Evolutionary conservation across 1,140 invertebrate genomes (phyloP).

Genomic region (Anthonomus grandis): DNA sequence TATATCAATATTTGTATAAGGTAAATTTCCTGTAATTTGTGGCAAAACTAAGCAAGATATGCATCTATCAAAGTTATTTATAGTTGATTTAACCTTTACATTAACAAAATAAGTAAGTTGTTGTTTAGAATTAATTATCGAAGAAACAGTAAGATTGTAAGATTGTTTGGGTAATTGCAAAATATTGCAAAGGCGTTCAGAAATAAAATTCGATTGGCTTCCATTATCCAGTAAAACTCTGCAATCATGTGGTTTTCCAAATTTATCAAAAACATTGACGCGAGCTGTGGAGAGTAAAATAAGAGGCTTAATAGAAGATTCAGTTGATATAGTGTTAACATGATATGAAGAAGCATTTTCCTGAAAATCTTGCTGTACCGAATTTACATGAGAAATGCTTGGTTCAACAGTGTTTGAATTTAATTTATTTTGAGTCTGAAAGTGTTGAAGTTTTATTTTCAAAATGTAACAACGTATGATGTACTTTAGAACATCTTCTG

Average conservation of each 20-base stretch:
- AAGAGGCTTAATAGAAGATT: not conserved
- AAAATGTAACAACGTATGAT: constrained; percentile 28
- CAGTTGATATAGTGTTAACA: constrained; percentile 4
- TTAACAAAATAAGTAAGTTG: constrained; percentile 2
- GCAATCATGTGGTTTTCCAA: constrained; percentile 3
- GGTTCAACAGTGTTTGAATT: not conserved
- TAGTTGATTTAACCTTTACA: constrained; percentile 8
- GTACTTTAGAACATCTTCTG: constrained; percentile 15
- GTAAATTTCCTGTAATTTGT: constrained; percentile 20
- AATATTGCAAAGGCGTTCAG: constrained; percentile 2
- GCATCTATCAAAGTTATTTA: not conserved
- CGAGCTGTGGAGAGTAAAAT: constrained; percentile 24
- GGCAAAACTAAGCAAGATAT: constrained; percentile 9
- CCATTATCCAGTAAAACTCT: constrained; percentile 25
- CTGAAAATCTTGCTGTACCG: no score
- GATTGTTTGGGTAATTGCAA: not conserved
- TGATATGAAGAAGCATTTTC: not conserved
- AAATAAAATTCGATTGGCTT: constrained; percentile 20
- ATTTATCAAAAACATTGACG: constrained; percentile 10
- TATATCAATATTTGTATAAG: not conserved
- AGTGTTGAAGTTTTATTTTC: not conserved
- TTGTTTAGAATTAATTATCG: not conserved
- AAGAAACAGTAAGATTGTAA: constrained; percentile 3
- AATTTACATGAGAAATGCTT: not conserved
- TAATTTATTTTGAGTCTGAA: not conserved